These are phyloP conservation scores for Ptychadena robeensis DNA, from an alignment of 2,797 vertebrate species.

Conservation along the genomic window DNA sequence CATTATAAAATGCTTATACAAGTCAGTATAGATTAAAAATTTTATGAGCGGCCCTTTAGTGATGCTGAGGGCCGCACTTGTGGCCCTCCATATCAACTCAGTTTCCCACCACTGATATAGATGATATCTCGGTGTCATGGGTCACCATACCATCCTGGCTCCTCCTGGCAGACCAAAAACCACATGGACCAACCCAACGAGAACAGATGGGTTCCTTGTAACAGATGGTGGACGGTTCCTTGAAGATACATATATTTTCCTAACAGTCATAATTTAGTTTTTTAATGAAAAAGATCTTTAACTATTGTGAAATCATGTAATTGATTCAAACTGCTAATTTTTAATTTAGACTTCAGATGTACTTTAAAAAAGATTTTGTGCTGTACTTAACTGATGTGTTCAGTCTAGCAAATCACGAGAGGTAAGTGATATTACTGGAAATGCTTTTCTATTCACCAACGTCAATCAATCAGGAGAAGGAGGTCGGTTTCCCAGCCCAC, in stretches of 20 bases:
- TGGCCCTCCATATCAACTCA: too few species aligned
- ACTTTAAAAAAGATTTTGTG: background rate
- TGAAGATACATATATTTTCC: background rate
- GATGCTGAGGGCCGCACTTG: too few species aligned
- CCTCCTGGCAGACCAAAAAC: background rate
- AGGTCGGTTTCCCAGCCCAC: too few species aligned
- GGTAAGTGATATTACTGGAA: background rate
- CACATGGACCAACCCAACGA: background rate
- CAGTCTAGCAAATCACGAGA: background rate
- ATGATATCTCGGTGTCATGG: background rate
- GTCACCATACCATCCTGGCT: background rate
- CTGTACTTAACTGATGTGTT: background rate
- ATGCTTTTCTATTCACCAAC: background rate
- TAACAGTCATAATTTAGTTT: background rate
- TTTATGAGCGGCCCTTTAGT: too few species aligned
- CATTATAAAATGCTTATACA: too few species aligned
- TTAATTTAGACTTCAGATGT: background rate
- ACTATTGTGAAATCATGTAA: background rate
- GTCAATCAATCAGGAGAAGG: too few species aligned
- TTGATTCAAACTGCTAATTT: background rate
- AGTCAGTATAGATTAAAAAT: too few species aligned
- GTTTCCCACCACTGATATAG: background rate
- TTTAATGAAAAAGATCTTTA: background rate
- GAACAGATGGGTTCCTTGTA: background rate
- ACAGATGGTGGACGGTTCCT: background rate